phyloP scores from a whole-genome alignment of 2,797 vertebrate species.

The Anguilla megastoma region DNA sequence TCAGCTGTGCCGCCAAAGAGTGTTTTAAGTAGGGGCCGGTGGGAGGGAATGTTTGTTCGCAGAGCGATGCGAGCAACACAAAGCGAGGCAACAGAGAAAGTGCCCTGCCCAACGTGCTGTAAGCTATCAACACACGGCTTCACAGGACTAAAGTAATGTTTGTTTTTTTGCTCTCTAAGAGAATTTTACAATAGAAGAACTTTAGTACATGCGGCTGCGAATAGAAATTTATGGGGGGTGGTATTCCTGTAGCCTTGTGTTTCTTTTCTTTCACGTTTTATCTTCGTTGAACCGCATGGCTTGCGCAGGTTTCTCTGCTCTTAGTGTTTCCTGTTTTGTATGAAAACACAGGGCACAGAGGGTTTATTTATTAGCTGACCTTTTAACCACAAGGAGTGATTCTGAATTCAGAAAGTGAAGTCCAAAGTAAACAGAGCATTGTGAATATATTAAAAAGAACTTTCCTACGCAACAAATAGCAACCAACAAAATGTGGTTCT shows the following conservation, averaged over 20 bases:
- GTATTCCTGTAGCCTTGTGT: too few species aligned
- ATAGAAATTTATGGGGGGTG: neutral
- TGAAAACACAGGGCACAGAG: conserved; percentile 9
- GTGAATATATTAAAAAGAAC: neutral
- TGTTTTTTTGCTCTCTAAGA: neutral
- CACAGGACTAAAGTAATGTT: neutral
- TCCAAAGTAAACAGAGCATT: conserved; percentile 7
- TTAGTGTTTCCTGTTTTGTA: neutral
- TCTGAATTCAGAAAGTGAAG: neutral
- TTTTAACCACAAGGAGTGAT: neutral
- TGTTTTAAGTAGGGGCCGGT: conserved; percentile 33
- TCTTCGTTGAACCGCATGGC: neutral
- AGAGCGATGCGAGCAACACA: neutral
- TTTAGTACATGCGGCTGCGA: neutral
- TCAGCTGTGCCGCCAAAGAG: conserved; percentile 16
- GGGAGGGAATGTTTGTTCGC: neutral
- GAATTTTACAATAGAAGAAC: neutral
- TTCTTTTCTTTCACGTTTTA: neutral
- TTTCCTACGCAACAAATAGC: neutral
- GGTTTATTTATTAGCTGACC: neutral
- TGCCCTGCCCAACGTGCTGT: neutral
- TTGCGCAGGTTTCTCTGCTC: neutral
- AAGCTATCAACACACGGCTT: neutral
- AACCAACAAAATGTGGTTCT: neutral
- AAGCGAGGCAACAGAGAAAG: neutral